These are phyloP conservation scores for Brachionus calyciflorus DNA, from an alignment of 1,140 invertebrate species.

Conservation along the genomic window DNA sequence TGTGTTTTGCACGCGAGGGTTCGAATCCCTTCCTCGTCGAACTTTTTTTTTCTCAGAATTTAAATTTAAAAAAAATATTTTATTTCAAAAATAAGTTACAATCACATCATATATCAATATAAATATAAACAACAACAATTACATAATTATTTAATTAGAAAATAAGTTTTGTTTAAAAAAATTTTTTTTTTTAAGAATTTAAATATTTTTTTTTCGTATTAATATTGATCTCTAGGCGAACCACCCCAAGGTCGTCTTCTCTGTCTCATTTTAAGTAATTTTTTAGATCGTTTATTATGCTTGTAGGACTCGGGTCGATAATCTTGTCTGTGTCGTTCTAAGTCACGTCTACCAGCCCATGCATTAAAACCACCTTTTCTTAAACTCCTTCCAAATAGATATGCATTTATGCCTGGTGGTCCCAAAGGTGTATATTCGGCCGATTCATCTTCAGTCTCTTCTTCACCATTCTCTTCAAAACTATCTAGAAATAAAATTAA, in stretches of 20 bases:
- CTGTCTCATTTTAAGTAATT: constrained; percentile 18
- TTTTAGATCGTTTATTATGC: background rate
- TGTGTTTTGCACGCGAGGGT: constrained; percentile 45
- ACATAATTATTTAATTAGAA: background rate
- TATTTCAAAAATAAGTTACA: background rate
- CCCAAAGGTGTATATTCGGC: constrained; percentile 7
- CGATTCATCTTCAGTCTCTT: constrained; percentile 1
- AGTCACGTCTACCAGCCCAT: constrained; percentile 29
- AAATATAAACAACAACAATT: too few species aligned
- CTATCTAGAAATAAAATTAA: constrained; percentile 1
- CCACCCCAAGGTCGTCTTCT: constrained; percentile 35
- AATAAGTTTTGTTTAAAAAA: background rate
- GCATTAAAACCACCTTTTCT: constrained; percentile 45
- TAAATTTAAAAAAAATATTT: background rate
- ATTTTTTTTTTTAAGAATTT: background rate
- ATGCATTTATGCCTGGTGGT: constrained; percentile 17
- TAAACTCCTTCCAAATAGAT: background rate
- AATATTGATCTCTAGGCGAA: background rate
- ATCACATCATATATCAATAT: background rate
- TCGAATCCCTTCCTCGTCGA: constrained; percentile 45
- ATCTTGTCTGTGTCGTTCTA: background rate
- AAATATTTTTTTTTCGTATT: background rate
- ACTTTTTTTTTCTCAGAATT: background rate
- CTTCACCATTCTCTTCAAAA: background rate
- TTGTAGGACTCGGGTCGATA: background rate